Evolutionary conservation across 2,113 vertebrate genomes (phyloP), one percentile per base, ranked within the genome.

Genomic region (Oryzias woworae): DNA sequence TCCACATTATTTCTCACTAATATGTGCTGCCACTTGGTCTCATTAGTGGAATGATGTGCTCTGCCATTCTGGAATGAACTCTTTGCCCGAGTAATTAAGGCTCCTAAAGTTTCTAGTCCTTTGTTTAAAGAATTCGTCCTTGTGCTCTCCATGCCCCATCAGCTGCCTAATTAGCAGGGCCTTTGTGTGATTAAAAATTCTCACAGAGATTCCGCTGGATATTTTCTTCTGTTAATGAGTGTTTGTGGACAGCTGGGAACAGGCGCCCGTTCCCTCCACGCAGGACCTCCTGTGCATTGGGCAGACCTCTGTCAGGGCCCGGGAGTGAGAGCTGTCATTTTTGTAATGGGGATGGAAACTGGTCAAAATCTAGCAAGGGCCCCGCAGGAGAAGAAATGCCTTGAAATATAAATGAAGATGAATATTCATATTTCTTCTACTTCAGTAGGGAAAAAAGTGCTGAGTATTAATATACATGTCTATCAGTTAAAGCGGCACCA

Each of bases 61-160:
- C 95, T 94, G 93, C 95, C 96, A 95, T 98, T 97, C 94, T 92
- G 93, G 94, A 95, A 96, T 97, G 97, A 99, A 97, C 96, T 97
- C 95, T 96, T 96, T 94, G 93, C 95, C 95, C 94, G 92, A 94
- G 95, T 98, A 98, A 98, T 99, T 98, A 98, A 95, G 94, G 95
- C 95, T 94, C 95, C 96, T 94, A 97, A 99, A 99, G 96, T 98
- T 98, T 97, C 93, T 93, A 94, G 96, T 97, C 95, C 96, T 98
- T 97, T 97, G 96, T 98, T 98, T 96, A 97, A 97, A 98, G 96
- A 96, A 96, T 97, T 98, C 83, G 96, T 99, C 97, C 97, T 99
- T 98, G 97, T 95, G 96, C 97, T 96, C 96, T 95, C 94, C 94
- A 96, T 96, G 96, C 95, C 95, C 97, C 97, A 97, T 98, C 97